phyloP scores from a whole-genome alignment of 2,888 invertebrate genomes.

The Dinocampus coccinellae region DNA sequence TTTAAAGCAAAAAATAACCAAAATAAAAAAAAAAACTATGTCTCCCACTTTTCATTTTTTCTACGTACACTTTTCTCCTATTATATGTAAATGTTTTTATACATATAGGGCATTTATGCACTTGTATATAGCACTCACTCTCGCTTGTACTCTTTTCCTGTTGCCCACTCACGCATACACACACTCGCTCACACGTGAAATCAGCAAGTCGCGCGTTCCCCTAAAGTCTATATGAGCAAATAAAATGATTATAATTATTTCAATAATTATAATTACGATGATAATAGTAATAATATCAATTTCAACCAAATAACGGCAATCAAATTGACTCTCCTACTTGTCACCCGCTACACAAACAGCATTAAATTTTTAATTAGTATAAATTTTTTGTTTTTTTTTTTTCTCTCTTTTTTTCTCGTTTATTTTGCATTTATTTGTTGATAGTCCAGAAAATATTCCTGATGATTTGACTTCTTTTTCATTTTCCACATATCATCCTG shows the following conservation, averaged over 20 bases:
- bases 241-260: slow-evolving; percentile 42
- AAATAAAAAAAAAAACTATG: too few relatives aligned
- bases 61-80: neutral
- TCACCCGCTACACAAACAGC: slow-evolving; percentile 35
- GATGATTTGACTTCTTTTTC: slow-evolving; percentile 54
- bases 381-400: slow-evolving; percentile 26
- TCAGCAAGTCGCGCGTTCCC: slow-evolving; percentile 45
- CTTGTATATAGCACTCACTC: slow-evolving; percentile 26
- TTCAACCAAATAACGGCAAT: slow-evolving; percentile 39
- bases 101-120: slow-evolving; percentile 59
- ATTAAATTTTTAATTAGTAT: slow-evolving; percentile 7
- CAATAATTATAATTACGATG: neutral
- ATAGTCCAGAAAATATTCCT: slow-evolving; percentile 50
- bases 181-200: slow-evolving; percentile 41
- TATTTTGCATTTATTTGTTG: too few relatives aligned
- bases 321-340: slow-evolving; percentile 40
- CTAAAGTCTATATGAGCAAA: slow-evolving; percentile 43
- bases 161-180: slow-evolving; percentile 13
- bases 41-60: slow-evolving; percentile 33
- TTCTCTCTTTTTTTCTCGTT: too few relatives aligned
- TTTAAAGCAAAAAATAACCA: too few relatives aligned
- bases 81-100: slow-evolving; percentile 56
- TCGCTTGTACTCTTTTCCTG: slow-evolving; percentile 30
- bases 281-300: slow-evolving; percentile 8
- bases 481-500: slow-evolving; percentile 35